These are phyloP conservation scores for Psophia crepitans DNA, from an alignment of 2,113 vertebrate species.

Conservation along the genomic window DNA sequence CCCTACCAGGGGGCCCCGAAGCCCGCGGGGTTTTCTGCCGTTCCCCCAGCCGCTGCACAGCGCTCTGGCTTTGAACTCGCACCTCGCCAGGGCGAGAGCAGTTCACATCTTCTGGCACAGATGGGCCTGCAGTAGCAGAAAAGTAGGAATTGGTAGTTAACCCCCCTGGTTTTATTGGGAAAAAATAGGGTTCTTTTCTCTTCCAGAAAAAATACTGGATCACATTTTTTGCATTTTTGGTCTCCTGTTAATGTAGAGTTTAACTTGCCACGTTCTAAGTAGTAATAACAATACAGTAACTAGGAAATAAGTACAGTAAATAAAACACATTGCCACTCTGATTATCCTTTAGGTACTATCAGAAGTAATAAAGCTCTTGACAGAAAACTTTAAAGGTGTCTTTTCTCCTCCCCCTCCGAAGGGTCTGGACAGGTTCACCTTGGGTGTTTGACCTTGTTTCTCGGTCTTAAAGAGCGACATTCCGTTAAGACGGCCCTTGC, in stretches of 20 bases:
- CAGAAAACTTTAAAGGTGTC: background rate
- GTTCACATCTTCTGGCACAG: background rate
- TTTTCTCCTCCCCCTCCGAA: background rate
- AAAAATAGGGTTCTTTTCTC: too few species aligned
- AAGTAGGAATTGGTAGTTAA: background rate
- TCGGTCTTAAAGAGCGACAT: slow-evolving; percentile 60
- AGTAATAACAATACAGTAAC: background rate
- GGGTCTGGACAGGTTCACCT: background rate
- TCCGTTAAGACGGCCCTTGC: slow-evolving; percentile 57
- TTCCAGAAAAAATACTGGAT: too few species aligned
- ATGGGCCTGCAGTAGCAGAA: background rate
- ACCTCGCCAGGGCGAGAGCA: background rate
- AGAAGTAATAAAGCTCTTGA: background rate
- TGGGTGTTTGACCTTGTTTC: slow-evolving; percentile 46
- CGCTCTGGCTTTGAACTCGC: accelerated
- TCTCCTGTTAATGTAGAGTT: background rate
- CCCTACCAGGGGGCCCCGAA: accelerated
- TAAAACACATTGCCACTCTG: background rate
- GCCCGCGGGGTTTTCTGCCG: accelerated
- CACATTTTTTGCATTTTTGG: background rate
- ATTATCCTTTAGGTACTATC: background rate
- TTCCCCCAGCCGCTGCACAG: background rate
- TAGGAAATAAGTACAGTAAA: background rate
- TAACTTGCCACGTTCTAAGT: background rate
- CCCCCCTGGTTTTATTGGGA: accelerated